A percentile compares a stretch with the other conserved stretches of the same genome.
Conservation (phyloP, 2,113 vertebrate genomes). For the Campylomormyrus tamandua region DNA sequence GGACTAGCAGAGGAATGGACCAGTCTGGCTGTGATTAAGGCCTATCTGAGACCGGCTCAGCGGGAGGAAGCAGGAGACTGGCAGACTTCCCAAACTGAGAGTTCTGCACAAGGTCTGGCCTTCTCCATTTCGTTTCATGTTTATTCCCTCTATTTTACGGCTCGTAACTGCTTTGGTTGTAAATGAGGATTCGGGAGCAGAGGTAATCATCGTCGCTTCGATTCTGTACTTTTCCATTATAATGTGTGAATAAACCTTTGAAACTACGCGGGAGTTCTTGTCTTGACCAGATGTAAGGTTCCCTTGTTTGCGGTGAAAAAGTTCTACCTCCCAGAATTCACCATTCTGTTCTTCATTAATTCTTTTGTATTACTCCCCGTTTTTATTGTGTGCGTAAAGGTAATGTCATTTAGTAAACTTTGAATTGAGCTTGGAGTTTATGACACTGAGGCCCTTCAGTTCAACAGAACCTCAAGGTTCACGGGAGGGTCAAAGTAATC, state of each 20-base stretch:
- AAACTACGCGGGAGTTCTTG: neutral
- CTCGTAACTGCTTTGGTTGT: neutral
- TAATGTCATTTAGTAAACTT: neutral
- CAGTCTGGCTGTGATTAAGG: conserved; percentile 12
- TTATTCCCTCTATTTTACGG: neutral
- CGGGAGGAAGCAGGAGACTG: neutral
- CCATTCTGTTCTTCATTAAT: neutral
- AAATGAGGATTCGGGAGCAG: neutral
- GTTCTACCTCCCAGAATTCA: neutral
- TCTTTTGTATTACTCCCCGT: neutral
- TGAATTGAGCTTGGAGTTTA: neutral
- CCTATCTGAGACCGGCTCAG: neutral
- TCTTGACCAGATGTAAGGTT: neutral
- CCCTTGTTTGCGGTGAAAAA: neutral
- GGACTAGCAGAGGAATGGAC: neutral
- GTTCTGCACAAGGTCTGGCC: conserved; percentile 1
- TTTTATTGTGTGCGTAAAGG: neutral
- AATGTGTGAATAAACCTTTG: conserved; percentile 6
- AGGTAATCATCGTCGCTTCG: neutral
- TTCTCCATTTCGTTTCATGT: neutral
- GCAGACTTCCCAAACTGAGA: neutral
- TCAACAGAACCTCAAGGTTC: neutral
- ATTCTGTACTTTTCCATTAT: neutral
- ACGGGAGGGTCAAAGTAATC: neutral
- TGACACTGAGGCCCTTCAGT: neutral